phyloP scores from a whole-genome alignment of 23 tunicate species.

The Aplidium turbinatum region DNA sequence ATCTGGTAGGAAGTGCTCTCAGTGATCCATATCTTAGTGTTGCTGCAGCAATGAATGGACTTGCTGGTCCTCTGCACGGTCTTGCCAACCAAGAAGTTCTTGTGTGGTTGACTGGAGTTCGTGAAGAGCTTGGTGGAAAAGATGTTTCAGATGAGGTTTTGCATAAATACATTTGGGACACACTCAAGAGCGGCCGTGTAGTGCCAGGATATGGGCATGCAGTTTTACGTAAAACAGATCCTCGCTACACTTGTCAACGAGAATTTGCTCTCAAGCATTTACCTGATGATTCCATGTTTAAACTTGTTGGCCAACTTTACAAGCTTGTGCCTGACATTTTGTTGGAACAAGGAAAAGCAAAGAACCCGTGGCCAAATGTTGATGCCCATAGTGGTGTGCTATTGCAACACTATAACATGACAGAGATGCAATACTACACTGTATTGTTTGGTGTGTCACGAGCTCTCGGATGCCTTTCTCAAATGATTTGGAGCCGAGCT shows the following conservation, averaged over 20 bases:
- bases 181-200: conserved; percentile 90
- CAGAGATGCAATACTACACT: conserved; percentile 97
- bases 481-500: conserved; percentile 96
- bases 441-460: conserved; percentile 96
- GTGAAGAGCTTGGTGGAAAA: conserved; percentile 81
- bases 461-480: conserved; percentile 94
- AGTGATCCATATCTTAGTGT: conserved; percentile 85
- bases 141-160: conserved; percentile 86
- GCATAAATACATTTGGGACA: conserved; percentile 91
- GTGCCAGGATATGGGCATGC: conserved; percentile 99
- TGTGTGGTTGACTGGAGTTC: conserved; percentile 94
- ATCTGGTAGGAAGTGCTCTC: conserved; percentile 93
- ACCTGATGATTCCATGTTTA: conserved; percentile 95
- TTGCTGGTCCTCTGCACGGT: conserved; percentile 99
- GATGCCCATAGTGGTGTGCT: conserved; percentile 99
- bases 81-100: conserved; percentile 99
- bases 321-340: conserved; percentile 90
- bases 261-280: conserved; percentile 99
- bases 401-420: conserved; percentile 89
- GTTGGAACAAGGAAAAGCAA: conserved; percentile 93
- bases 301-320: conserved; percentile 92
- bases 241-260: conserved; percentile 96
- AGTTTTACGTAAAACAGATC: conserved; percentile 95
- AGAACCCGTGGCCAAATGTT: conserved; percentile 99
- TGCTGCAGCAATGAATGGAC: conserved; percentile 98